Base-by-base conservation (phyloP, 2,113 vertebrate genomes). In the Pontoporia blainvillei region DNA sequence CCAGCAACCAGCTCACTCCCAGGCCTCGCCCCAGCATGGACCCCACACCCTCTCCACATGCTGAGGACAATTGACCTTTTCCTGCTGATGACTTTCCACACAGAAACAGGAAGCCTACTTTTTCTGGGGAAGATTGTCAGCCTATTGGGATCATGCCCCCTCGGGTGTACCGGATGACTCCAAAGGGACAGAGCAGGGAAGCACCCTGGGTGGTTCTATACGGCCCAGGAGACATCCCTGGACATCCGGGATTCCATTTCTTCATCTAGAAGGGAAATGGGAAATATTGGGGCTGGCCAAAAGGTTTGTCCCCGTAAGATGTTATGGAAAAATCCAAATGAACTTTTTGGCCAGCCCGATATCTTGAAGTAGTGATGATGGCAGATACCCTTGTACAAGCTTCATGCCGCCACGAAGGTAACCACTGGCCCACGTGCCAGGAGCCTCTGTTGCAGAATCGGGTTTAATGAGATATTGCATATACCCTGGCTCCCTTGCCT, bases 1-100 rank as follows among this genome's bases (percentile, higher is more conserved):
- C 92, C 34, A 23, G 9, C 15, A 2, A 21, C 39, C 46, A 87
- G 34, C 62, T 89, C 18, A 34, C 39, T 1, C 61, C 36, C 9
- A 21, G 54, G 17, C 27, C 62, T n/a, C 75, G 3, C 36, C 79
- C n/a, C 0, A 15, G 12, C 34, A 4, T 25, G 4, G 34, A 29
- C 0, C 1, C 39, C 82, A 17, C 25, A 4, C 3, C 39, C 17
- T 0, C 49, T 2, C 27, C 39, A 0, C 46, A 14, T 36, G 17
- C 99, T 89, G 93, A 18, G 4, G 96, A 99, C 49, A 96, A 98
- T 93, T 88, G 2, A 10, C 99, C 99, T 34, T 99, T 99, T 99
- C 98, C n/a, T 99, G 86, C 4, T 98, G 54, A 82, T 99, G 78
- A 99, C 99, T 96, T 76, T 99, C 44, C 59, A 86, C 41, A 62